Conservation (phyloP, 2,888 invertebrate species). For the Harmothoe impar region DNA sequence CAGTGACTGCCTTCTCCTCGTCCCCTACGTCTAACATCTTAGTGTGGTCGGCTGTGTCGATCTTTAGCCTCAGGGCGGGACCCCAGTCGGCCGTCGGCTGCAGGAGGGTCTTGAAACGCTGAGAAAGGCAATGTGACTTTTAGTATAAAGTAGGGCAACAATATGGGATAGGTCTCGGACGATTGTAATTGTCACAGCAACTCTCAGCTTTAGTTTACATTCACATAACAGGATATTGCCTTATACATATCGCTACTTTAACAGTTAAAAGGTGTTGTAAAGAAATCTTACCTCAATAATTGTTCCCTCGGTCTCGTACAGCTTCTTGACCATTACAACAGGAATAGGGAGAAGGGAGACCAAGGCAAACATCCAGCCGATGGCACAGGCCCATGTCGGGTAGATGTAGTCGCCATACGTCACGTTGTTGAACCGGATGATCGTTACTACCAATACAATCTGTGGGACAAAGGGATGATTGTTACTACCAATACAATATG, state of each 20-base stretch:
- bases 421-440: slow-evolving; percentile 76
- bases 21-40: slow-evolving; percentile 34
- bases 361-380: slow-evolving; percentile 80
- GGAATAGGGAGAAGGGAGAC: slow-evolving; percentile 77
- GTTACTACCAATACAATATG: too few relatives aligned
- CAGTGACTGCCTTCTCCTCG: neutral
- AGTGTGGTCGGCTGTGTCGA: neutral
- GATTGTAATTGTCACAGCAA: too few relatives aligned
- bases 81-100: slow-evolving; percentile 57
- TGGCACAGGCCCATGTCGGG: slow-evolving; percentile 77
- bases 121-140: neutral
- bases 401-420: slow-evolving; percentile 80
- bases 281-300: slow-evolving; percentile 33
- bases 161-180: too few relatives aligned
- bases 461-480: slow-evolving; percentile 69
- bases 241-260: too few relatives aligned
- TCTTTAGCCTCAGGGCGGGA: slow-evolving; percentile 1
- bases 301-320: neutral
- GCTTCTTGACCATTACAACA: slow-evolving; percentile 63
- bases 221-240: too few relatives aligned
- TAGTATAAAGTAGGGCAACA: neutral
- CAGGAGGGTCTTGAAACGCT: slow-evolving; percentile 32
- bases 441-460: slow-evolving; percentile 77
- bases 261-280: too few relatives aligned
- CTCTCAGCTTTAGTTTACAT: too few relatives aligned